These are phyloP conservation scores for Wasmannia auropunctata DNA, from an alignment of 1,140 invertebrate species.

Conservation along the genomic window DNA sequence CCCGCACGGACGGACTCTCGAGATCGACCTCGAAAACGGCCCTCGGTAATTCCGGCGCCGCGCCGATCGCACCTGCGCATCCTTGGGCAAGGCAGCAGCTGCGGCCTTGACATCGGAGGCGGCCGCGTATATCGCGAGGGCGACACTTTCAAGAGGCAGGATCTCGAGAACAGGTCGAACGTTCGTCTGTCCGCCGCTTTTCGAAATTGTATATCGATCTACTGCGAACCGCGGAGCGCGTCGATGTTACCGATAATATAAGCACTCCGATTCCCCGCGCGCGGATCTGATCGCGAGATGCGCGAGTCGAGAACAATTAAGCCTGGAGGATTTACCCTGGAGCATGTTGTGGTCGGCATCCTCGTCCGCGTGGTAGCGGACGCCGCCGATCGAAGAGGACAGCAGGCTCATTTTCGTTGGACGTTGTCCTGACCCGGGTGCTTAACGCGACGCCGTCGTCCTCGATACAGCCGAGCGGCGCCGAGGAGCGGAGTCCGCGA, in stretches of 20 bases:
- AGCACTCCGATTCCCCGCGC: background rate
- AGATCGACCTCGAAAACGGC: constrained; percentile 44
- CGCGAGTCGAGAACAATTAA: background rate
- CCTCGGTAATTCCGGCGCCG: constrained; percentile 13
- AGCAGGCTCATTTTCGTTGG: constrained; percentile 75
- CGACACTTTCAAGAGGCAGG: background rate
- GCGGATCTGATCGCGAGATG: too few relatives aligned
- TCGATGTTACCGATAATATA: background rate
- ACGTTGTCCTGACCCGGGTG: background rate
- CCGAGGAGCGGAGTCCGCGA: background rate
- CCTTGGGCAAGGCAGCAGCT: background rate
- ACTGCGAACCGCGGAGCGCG: background rate
- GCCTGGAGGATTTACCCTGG: constrained; percentile 82
- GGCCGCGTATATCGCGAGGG: background rate
- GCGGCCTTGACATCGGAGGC: constrained; percentile 47
- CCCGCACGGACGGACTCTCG: constrained; percentile 33
- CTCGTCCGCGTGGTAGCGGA: constrained; percentile 81
- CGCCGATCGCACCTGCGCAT: constrained; percentile 42
- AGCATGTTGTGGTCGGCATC: constrained; percentile 83
- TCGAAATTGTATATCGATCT: background rate
- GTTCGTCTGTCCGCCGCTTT: background rate
- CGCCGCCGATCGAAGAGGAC: constrained; percentile 77
- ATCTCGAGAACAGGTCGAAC: background rate
- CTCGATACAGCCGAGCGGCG: constrained; percentile 58
- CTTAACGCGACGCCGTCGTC: constrained; percentile 43